Evolutionary conservation across 2,797 vertebrate genomes (phyloP).

Genomic region (Lerista edwardsae): DNA sequence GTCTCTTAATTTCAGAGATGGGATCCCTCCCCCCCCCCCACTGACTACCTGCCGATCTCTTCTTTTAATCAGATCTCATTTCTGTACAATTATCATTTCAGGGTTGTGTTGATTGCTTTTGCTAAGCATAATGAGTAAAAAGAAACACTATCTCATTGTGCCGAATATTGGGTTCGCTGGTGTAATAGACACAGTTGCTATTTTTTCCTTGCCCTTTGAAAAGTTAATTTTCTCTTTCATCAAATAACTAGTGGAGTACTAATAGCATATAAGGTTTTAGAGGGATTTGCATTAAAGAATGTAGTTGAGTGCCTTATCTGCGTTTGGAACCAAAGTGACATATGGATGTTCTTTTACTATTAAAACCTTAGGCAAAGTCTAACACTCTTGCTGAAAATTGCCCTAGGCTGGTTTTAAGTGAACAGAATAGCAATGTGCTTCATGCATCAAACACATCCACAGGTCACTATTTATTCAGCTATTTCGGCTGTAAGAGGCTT

Average conservation of each 20-base stretch:
- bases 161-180: conserved; percentile 72
- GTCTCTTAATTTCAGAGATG: conserved; percentile 48
- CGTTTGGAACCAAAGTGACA: conserved; percentile 67
- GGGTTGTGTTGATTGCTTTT: conserved; percentile 71
- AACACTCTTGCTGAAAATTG: conserved; percentile 50
- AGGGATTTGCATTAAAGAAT: conserved; percentile 73
- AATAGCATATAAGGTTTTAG: conserved; percentile 72
- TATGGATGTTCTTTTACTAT: conserved; percentile 60
- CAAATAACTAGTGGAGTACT: conserved; percentile 69
- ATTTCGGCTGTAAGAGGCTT: conserved; percentile 28
- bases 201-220: conserved; percentile 72
- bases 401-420: conserved; percentile 58
- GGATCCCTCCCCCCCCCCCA: conserved; percentile 44
- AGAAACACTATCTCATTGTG: conserved; percentile 74
- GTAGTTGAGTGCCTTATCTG: conserved; percentile 68
- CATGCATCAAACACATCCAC: conserved; percentile 26
- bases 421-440: conserved; percentile 41
- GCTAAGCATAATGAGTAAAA: conserved; percentile 63
- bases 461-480: conserved; percentile 23
- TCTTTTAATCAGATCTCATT: conserved; percentile 73
- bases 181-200: conserved; percentile 67
- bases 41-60: conserved; percentile 63
- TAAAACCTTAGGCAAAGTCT: conserved; percentile 67
- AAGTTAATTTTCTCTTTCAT: conserved; percentile 77
- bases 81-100: conserved; percentile 72